These are phyloP conservation scores for Lochmaea capreae DNA, from an alignment of 2,888 invertebrate genomes.

Conservation along the genomic window DNA sequence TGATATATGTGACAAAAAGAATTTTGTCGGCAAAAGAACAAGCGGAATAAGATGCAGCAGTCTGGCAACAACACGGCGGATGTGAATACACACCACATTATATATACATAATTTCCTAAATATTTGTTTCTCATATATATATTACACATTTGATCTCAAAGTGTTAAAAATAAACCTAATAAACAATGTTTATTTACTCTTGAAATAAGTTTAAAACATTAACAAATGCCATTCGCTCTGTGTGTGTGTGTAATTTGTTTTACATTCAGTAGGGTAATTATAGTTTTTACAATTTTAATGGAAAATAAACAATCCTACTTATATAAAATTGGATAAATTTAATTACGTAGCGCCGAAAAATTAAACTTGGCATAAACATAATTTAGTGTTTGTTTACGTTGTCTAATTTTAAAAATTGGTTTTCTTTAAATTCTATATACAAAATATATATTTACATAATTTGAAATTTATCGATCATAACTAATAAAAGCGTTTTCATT, in stretches of 20 bases:
- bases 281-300: constrained; percentile 37
- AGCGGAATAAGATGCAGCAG: constrained; percentile 38
- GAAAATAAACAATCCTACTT: constrained; percentile 36
- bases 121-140: constrained; percentile 60
- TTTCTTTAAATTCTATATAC: constrained; percentile 6
- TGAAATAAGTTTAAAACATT: constrained; percentile 59
- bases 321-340: constrained; percentile 30
- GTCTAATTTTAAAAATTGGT: constrained; percentile 1
- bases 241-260: constrained; percentile 35
- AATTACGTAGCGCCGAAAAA: constrained; percentile 20
- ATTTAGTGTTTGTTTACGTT: constrained; percentile 20
- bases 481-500: constrained; percentile 36
- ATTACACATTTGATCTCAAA: constrained; percentile 45
- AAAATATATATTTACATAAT: constrained; percentile 8
- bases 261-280: constrained; percentile 40
- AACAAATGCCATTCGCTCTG: constrained; percentile 37
- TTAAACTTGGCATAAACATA: constrained; percentile 17
- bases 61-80: constrained; percentile 60
- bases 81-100: constrained; percentile 55
- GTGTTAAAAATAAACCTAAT: constrained; percentile 55
- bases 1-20: constrained; percentile 35
- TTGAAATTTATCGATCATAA: constrained; percentile 4
- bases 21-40: constrained; percentile 22
- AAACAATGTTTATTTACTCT: constrained; percentile 60
- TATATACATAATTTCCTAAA: constrained; percentile 57